Evolutionary conservation across 2,797 vertebrate genomes (phyloP), one percentile per base, ranked within the genome.

Genomic region (Lagodon rhomboides): DNA sequence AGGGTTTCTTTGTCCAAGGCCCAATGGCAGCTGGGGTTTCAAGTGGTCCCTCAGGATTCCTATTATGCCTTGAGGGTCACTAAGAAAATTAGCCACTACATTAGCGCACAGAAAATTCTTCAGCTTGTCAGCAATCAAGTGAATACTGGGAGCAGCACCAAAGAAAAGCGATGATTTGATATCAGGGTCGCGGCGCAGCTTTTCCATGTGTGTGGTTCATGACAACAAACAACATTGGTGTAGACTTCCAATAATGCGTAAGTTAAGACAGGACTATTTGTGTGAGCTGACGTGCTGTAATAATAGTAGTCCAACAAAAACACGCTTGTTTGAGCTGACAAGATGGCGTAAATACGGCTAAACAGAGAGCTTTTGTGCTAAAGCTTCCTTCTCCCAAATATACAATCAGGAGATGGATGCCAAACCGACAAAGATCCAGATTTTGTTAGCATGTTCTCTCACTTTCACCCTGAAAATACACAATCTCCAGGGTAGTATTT

Each of bases 221-320:
- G 85, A 89, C 85, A 91, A 86, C 82, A 92, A 91, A 91, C 86
- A 82, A 79, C 50, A 70, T 23, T 50, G 44, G 60, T 81, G 78
- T 71, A 27, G 77, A 85, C 67, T 51, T 91, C 66, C 79, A 75
- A 66, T 86, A 85, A 81, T 78, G 72, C 81, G 63, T 86, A 85
- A 91, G 83, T 75, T 89, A 77, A 88, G 74, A 77, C 75, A 67
- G 73, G 54, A 75, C 82, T 77, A 72, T 91, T 90, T 92, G 82
- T 85, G 72, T 78, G 79, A 86, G 77, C 58, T 87, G 79, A 91
- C 66, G 9, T 79, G 47, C 74, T 84, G 71, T 68, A 82, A 72
- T 81, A 76, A 79, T 79, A 67, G 61, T 22, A 34, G 46, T 88
- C 87, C 84, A 89, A 94, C 73, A 87, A 91, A 92, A 91, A 69